phyloP scores from a whole-genome alignment of 2,113 vertebrate genomes.

The Morone chrysops region DNA sequence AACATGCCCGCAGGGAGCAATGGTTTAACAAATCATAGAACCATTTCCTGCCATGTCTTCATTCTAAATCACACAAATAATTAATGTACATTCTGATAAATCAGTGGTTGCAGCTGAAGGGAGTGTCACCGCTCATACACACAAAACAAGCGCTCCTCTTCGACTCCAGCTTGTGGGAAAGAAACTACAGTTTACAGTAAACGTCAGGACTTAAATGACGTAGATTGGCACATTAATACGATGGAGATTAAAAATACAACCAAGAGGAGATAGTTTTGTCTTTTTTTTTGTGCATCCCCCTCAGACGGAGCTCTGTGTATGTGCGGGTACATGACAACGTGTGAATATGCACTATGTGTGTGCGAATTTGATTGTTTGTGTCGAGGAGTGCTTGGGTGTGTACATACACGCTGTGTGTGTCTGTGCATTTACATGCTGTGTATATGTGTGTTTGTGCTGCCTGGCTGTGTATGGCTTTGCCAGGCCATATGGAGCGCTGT shows the following conservation, averaged over 20 bases:
- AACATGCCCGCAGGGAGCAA: background rate
- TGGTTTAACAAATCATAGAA: background rate
- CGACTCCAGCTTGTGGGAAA: background rate
- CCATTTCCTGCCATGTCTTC: background rate
- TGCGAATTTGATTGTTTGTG: slow-evolving; percentile 52
- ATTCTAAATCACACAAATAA: background rate
- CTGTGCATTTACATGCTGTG: slow-evolving; percentile 50
- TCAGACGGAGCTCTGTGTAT: slow-evolving; percentile 21
- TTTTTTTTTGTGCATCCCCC: background rate
- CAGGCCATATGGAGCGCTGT: slow-evolving; percentile 85
- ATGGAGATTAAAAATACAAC: background rate
- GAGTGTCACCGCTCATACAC: background rate
- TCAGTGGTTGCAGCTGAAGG: background rate
- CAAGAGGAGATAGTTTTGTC: background rate
- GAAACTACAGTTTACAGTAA: background rate
- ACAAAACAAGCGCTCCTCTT: background rate
- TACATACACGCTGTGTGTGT: slow-evolving; percentile 24
- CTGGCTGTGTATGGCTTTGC: slow-evolving; percentile 74
- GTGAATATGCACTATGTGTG: slow-evolving; percentile 39
- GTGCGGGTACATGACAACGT: slow-evolving; percentile 34
- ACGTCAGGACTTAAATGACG: background rate
- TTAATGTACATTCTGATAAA: background rate
- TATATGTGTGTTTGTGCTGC: slow-evolving; percentile 68
- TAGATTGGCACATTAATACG: background rate
- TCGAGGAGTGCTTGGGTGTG: slow-evolving; percentile 42